Percentiles rank a stretch among this genome's conserved stretches.
Conservation (phyloP, 2,888 invertebrate genomes). For the Drosophila nr. perissopoda region DNA sequence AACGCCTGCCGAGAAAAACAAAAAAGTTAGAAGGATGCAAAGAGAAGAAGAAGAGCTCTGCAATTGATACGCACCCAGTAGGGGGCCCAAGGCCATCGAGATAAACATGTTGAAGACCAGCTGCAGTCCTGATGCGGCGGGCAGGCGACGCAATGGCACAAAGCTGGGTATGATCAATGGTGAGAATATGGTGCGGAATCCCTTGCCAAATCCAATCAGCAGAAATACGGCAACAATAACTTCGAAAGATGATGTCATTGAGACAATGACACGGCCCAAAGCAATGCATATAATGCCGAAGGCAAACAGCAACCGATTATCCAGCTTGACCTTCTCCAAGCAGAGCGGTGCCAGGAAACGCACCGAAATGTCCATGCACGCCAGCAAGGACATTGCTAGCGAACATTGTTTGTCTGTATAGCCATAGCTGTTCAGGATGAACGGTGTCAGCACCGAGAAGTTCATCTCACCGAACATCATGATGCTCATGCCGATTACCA, state of each 20-base stretch:
- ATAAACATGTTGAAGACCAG: slow-evolving; percentile 88
- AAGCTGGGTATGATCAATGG: slow-evolving; percentile 90
- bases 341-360: slow-evolving; percentile 89
- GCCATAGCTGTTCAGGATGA: slow-evolving; percentile 89
- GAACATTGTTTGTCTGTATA: slow-evolving; percentile 87
- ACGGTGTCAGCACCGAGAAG: slow-evolving; percentile 90
- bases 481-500: slow-evolving; percentile 89
- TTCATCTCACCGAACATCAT: slow-evolving; percentile 91
- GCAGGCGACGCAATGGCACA: slow-evolving; percentile 89
- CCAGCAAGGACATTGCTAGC: slow-evolving; percentile 89
- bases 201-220: slow-evolving; percentile 90
- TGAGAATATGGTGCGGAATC: slow-evolving; percentile 90
- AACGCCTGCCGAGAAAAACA: slow-evolving; percentile 55
- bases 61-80: slow-evolving; percentile 86
- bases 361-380: slow-evolving; percentile 88
- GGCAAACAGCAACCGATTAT: slow-evolving; percentile 89
- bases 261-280: slow-evolving; percentile 76
- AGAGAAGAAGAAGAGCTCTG: not conserved
- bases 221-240: slow-evolving; percentile 87
- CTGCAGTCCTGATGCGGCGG: slow-evolving; percentile 90
- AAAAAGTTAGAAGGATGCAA: not conserved
- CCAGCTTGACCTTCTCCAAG: slow-evolving; percentile 89
- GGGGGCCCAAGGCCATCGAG: slow-evolving; percentile 87
- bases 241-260: slow-evolving; percentile 86
- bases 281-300: slow-evolving; percentile 87